These are phyloP conservation scores for Orycteropus afer DNA, from an alignment of 2,113 vertebrate species.

Conservation along the genomic window DNA sequence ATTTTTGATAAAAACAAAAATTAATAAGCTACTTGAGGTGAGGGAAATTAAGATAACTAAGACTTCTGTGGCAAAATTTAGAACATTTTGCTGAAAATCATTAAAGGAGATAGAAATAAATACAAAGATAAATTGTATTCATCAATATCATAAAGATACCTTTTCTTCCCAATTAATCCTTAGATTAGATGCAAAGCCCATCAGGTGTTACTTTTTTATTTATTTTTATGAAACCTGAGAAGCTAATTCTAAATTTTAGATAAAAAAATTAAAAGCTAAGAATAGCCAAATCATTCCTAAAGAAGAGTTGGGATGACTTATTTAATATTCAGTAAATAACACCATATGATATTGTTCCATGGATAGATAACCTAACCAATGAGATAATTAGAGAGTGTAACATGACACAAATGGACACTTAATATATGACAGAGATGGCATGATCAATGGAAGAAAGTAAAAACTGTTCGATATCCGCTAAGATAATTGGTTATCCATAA, in stretches of 20 bases:
- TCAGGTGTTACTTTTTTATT: background rate
- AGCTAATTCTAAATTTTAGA: background rate
- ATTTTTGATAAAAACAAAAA: background rate
- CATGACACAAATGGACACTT: background rate
- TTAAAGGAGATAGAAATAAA: background rate
- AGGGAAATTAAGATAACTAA: background rate
- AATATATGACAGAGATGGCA: background rate
- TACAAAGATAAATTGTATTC: background rate
- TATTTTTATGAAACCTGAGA: background rate
- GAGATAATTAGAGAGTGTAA: background rate
- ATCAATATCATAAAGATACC: background rate
- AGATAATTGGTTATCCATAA: background rate
- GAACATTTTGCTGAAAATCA: background rate
- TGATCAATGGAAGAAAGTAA: background rate
- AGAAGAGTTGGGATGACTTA: background rate
- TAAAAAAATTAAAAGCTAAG: background rate
- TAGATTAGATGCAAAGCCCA: background rate
- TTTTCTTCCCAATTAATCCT: background rate
- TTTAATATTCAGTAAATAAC: background rate
- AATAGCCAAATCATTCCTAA: background rate
- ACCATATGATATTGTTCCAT: background rate
- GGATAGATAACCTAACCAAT: background rate
- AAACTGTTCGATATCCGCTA: background rate
- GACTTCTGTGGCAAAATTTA: background rate
- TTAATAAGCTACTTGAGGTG: background rate